Evolutionary conservation across 2,797 vertebrate genomes (phyloP).

Genomic region (Sebastiscus albofasciatus): DNA sequence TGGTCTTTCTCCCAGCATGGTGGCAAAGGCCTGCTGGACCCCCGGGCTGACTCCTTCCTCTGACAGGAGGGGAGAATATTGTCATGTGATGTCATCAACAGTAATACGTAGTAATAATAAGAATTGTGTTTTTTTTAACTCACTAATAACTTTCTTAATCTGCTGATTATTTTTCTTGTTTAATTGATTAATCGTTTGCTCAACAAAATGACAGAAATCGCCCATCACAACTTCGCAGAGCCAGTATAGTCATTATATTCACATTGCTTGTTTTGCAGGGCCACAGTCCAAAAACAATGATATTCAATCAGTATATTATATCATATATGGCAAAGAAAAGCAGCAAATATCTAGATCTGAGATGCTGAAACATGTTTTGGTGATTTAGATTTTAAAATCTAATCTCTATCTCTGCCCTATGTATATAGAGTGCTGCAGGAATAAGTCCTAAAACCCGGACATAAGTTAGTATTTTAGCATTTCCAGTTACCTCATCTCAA

Average conservation of each 20-base stretch:
- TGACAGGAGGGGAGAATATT: background rate
- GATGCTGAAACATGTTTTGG: no score
- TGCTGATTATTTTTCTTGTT: no score
- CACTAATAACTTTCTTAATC: no score
- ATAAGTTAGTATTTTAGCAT: no score
- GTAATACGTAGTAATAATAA: background rate
- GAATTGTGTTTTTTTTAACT: background rate
- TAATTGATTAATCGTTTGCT: background rate
- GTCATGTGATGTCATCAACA: background rate
- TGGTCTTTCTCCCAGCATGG: slow-evolving; percentile 89
- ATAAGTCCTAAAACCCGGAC: no score
- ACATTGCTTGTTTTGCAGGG: background rate
- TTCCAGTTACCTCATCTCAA: no score
- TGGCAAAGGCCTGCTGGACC: slow-evolving; percentile 94
- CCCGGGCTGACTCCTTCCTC: slow-evolving; percentile 92
- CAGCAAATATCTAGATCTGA: background rate
- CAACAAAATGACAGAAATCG: background rate
- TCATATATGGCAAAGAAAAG: background rate
- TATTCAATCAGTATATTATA: background rate
- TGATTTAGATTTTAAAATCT: no score
- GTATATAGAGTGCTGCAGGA: no score
- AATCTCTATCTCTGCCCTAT: no score
- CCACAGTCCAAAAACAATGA: background rate
- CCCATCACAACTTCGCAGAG: background rate
- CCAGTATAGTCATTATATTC: background rate